phyloP scores from a whole-genome alignment of 1,140 invertebrate genomes.

The Capitella teleta region DNA sequence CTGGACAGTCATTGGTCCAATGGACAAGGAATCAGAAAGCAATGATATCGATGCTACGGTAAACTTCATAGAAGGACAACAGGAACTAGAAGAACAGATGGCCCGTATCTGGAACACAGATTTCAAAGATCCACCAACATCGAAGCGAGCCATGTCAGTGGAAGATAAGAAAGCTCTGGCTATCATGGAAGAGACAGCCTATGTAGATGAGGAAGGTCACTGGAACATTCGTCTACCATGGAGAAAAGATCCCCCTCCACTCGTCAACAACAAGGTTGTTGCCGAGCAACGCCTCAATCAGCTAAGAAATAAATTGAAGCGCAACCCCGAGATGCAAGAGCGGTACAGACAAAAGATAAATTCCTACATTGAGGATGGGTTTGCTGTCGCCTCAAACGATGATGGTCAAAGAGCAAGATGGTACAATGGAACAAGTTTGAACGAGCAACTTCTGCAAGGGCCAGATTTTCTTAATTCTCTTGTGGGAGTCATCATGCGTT shows the following conservation, averaged over 20 bases:
- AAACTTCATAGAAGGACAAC: too few relatives aligned
- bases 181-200: background rate
- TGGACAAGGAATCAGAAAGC: too few relatives aligned
- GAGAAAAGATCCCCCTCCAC: background rate
- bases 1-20: too few relatives aligned
- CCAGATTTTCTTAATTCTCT: conserved; percentile 34
- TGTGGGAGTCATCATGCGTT: conserved; percentile 17
- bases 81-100: too few relatives aligned
- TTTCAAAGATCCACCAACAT: background rate
- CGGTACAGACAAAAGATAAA: background rate
- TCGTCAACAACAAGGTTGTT: conserved; percentile 1
- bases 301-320: background rate
- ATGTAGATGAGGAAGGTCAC: background rate
- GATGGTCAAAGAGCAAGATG: background rate
- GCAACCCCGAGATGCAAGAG: background rate
- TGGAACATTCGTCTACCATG: conserved; percentile 2
- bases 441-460: conserved; percentile 18
- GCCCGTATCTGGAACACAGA: too few relatives aligned
- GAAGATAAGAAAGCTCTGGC: background rate
- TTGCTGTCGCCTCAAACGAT: too few relatives aligned
- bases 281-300: background rate
- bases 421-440: conserved; percentile 18
- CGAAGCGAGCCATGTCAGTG: background rate
- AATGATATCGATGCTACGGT: too few relatives aligned
- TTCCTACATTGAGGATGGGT: too few relatives aligned